These are phyloP conservation scores for Calliopum simillimum DNA, from an alignment of 2,888 invertebrate genomes.

Conservation along the genomic window DNA sequence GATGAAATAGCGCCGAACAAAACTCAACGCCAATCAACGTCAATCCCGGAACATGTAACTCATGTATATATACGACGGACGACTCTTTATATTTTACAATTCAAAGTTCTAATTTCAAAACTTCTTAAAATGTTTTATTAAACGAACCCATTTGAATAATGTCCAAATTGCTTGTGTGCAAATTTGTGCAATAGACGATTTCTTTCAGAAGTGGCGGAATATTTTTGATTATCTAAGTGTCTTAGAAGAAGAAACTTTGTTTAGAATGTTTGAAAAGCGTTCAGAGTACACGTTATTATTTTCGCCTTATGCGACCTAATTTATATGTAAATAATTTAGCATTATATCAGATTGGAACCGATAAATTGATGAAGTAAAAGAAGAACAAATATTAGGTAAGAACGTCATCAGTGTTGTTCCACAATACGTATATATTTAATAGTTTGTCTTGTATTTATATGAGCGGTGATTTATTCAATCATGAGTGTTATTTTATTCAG, in stretches of 20 bases:
- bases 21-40: too few relatives aligned
- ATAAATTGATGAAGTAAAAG: not conserved
- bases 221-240: constrained; percentile 17
- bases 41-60: constrained; percentile 25
- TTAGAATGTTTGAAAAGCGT: not conserved
- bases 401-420: not conserved
- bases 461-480: too few relatives aligned
- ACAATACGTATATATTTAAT: too few relatives aligned
- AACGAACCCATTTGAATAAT: constrained; percentile 20
- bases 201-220: not conserved
- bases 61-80: not conserved
- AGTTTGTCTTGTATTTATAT: too few relatives aligned
- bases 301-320: not conserved
- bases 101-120: constrained; percentile 30
- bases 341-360: constrained; percentile 16
- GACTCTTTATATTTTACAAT: constrained; percentile 14
- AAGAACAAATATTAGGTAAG: constrained; percentile 7
- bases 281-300: not conserved
- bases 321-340: constrained; percentile 30
- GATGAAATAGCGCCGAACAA: constrained; percentile 2
- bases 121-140: constrained; percentile 31
- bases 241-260: constrained; percentile 10
- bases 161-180: constrained; percentile 11
- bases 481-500: too few relatives aligned
- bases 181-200: constrained; percentile 20